Base-by-base conservation (phyloP, 2,797 vertebrate species). In the Myotis myotis region DNA sequence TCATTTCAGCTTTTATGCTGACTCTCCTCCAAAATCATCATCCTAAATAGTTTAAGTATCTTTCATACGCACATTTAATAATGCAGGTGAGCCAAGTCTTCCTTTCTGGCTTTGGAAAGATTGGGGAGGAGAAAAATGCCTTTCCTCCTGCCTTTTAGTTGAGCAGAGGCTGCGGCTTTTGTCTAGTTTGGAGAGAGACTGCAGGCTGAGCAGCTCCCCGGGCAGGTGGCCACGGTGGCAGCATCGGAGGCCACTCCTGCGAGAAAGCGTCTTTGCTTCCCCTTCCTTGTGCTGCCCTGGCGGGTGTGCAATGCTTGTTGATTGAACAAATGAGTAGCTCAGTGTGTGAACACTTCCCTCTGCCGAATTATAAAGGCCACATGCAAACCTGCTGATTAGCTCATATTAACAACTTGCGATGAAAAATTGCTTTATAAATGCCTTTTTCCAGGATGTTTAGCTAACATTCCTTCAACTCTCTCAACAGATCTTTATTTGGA, bases 241-340 rank as follows among this genome's bases (percentile, higher is more conserved):
- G 30, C 9, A 38, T 28, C 55, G 5, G 8, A 20, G 79, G 41
- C 10, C 20, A 16, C 23, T 6, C 55, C 53, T 20, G 28, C 17
- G 55, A 55, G 44, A 75, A 87, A 25, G 57, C 8, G 3, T 44
- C 70, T 62, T 9, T 19, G 30, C 15, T 49, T 68, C 13, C 30
- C 28, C 20, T 36, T 60, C 12, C 5, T 0, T 25, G 25, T 22
- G 41, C 62, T 75, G 70, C 15, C 44, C 25, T 0, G 1, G 16
- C 22, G 12, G 19, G 20, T 55, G 22, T 51, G 38, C 17, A 23
- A 19, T 8, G n/a, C 49, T 60, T 53, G 30, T 23, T 15, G 4
- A 49, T 0, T 49, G 41, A 76, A 78, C 15, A 19, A 36, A 51
- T 15, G 70, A 62, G 33, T 62, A 60, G 44, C 6, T 70, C 11